A percentile compares a stretch with the other conserved stretches of the same genome.
phyloP scores from a whole-genome alignment of 2,113 vertebrate genomes.

The Planiliza haematocheilus region DNA sequence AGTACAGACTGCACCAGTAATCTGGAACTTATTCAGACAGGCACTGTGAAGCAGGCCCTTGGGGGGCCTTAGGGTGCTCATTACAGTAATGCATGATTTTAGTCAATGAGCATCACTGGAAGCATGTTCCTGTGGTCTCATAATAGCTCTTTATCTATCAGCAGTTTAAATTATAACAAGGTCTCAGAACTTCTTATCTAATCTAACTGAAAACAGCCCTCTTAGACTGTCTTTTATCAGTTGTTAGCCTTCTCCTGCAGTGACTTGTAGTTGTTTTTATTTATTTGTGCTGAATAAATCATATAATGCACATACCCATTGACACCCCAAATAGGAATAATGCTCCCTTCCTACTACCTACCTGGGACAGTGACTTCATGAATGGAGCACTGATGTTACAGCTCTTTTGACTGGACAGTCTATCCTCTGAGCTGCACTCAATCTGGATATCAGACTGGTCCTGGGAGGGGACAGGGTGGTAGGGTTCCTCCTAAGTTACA shows the following conservation, averaged over 20 bases:
- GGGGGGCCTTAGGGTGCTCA: constrained; percentile 15
- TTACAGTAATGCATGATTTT: constrained; percentile 47
- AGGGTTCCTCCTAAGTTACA: not conserved
- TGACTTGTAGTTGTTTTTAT: not conserved
- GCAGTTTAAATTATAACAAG: no score
- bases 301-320: fast-evolving
- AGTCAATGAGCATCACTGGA: not conserved
- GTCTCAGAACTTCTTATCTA: no score
- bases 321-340: not conserved
- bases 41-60: constrained; percentile 7
- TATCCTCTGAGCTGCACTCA: constrained; percentile 84
- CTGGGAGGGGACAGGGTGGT: constrained; percentile 69
- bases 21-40: constrained; percentile 26
- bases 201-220: no score
- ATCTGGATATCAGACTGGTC: constrained; percentile 89
- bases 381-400: constrained; percentile 94
- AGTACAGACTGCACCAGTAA: constrained; percentile 34
- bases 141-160: not conserved
- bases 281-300: not conserved
- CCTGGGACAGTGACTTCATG: constrained; percentile 92
- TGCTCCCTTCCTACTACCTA: constrained; percentile 45
- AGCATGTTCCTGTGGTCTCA: constrained; percentile 16
- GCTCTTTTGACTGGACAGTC: constrained; percentile 73
- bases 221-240: not conserved
- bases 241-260: not conserved